Evolutionary conservation across 2,797 vertebrate species (phyloP).

Genomic region (Aplochiton taeniatus): DNA sequence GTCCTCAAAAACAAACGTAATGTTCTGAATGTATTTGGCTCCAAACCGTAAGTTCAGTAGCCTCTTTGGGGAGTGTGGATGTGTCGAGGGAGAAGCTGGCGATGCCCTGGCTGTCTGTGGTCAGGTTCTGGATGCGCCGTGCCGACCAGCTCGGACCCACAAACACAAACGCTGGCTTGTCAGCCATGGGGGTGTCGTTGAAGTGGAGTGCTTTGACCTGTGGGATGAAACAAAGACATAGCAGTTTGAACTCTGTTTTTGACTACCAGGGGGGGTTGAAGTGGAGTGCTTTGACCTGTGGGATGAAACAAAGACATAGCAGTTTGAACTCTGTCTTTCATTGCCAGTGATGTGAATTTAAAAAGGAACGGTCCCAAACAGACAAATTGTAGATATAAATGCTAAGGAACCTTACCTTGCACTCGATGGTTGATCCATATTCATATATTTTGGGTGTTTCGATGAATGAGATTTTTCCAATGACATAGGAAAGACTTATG

Average conservation of each 20-base stretch:
- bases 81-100: slow-evolving; percentile 61
- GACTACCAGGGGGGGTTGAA: no score
- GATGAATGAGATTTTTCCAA: slow-evolving; percentile 62
- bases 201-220: slow-evolving; percentile 59
- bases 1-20: no score
- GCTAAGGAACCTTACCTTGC: slow-evolving; percentile 59
- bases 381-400: no score
- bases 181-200: slow-evolving; percentile 48
- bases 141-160: slow-evolving; percentile 26
- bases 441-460: slow-evolving; percentile 57
- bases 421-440: slow-evolving; percentile 40
- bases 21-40: no score
- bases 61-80: not conserved
- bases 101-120: slow-evolving; percentile 58
- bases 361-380: no score
- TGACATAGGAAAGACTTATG: slow-evolving; percentile 24
- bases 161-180: slow-evolving; percentile 54
- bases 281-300: no score
- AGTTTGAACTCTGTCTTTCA: not conserved
- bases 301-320: not conserved
- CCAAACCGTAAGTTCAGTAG: slow-evolving; percentile 44
- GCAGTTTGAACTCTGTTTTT: no score
- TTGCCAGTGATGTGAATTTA: no score
- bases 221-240: no score
- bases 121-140: slow-evolving; percentile 51